Evolutionary conservation across 2,888 invertebrate species (phyloP), one percentile per base, ranked within the genome.

Genomic region (Dynastes tityus): DNA sequence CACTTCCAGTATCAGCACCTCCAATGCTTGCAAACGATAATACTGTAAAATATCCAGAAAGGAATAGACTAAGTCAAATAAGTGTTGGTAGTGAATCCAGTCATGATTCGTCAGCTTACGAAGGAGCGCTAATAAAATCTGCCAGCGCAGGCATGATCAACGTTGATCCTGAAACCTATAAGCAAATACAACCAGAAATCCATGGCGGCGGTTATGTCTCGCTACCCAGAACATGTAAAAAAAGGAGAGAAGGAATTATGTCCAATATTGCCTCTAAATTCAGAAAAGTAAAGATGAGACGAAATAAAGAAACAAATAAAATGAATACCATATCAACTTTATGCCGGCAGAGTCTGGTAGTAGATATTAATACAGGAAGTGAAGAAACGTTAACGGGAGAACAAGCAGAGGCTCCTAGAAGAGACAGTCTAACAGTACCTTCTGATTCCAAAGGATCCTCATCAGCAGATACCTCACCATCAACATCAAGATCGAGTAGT

Each of bases 81-180:
- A 93, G 93, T 85, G 91, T 91, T 68, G 92, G 91, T 76, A 93
- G 93, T 83, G 93, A 93, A 80, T 90, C 90, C 0, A 90, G 90
- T 80, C 86, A 82, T 78, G 88, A 89, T 86, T 84, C 84, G 9
- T 83, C 85, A 1, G 80, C 84, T 58, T 82, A 82, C 87, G 90
- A 91, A 74, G 87, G 90, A 3, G 82, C 90, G 8, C 87, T 94
- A n/a, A 91, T 92, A 0, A 94, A 95, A 83, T 95, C 94, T 45
- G 92, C 93, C 0, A 95, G 95, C 81, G 95, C 93, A 0, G 95
- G 95, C n/a, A 94, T 95, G 92, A 94, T 95, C 78, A 93, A 93
- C 83, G 90, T 93, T 0, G 93, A 93, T 80, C 89, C 91, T 4
- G 91, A 91, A 32, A 89, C 92, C 0, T 93, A 92, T 88, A 91